Percentiles rank a stretch among this genome's conserved stretches.
phyloP scores from a whole-genome alignment of 2,888 invertebrate species.

The Caenorhabditis panamensis region DNA sequence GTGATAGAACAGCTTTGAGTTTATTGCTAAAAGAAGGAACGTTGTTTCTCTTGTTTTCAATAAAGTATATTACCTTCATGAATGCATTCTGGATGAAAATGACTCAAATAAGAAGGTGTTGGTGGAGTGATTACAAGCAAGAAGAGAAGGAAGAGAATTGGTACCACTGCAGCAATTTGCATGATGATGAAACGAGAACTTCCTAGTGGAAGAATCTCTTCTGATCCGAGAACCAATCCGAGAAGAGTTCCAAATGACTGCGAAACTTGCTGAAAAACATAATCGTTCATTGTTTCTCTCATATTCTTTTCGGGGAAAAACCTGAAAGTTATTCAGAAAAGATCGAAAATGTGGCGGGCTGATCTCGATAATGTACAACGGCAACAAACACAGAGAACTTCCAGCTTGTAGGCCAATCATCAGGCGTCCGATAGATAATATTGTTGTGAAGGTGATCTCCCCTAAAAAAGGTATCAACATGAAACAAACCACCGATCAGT shows the following conservation, averaged over 20 bases:
- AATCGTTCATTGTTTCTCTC: background rate
- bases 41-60: slow-evolving; percentile 7
- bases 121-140: slow-evolving; percentile 71
- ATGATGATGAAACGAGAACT: slow-evolving; percentile 57
- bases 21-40: slow-evolving; percentile 51
- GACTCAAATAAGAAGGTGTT: slow-evolving; percentile 67
- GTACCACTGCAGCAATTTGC: slow-evolving; percentile 66
- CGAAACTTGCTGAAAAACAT: slow-evolving; percentile 75
- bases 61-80: slow-evolving; percentile 38
- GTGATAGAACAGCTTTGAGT: slow-evolving; percentile 65
- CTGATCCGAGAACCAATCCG: slow-evolving; percentile 77
- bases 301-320: slow-evolving; percentile 1
- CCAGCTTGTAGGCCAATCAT: slow-evolving; percentile 78
- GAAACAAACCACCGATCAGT: background rate
- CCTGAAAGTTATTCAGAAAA: slow-evolving; percentile 77
- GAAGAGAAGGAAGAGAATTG: slow-evolving; percentile 70
- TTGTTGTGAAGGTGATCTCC: slow-evolving; percentile 65
- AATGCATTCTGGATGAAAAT: slow-evolving; percentile 54
- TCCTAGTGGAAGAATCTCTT: slow-evolving; percentile 71
- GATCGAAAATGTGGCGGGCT: slow-evolving; percentile 70
- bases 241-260: slow-evolving; percentile 78
- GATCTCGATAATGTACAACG: slow-evolving; percentile 78
- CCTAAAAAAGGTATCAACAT: slow-evolving; percentile 57
- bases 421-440: slow-evolving; percentile 74
- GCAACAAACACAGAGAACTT: slow-evolving; percentile 77